Conservation (phyloP, 2,888 invertebrate species). For the Lamproptera curius region DNA sequence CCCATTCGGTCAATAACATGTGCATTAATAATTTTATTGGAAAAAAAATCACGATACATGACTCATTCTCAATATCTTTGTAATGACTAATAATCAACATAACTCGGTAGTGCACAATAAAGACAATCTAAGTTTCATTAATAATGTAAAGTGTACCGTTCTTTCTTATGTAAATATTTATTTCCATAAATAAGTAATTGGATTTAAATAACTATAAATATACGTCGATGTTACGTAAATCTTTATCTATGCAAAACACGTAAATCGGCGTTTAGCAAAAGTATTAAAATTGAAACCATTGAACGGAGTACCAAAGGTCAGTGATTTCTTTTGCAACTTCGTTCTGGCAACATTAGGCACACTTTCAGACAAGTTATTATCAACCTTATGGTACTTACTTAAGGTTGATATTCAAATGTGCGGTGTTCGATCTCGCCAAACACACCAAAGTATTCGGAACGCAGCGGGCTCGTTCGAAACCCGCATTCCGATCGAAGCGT, state of each 20-base stretch:
- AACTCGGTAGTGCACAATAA: too few relatives aligned
- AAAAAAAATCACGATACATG: not conserved
- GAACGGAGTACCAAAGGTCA: conserved; percentile 34
- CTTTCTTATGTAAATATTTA: not conserved
- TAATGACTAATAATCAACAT: not conserved
- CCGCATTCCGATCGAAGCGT: conserved; percentile 55
- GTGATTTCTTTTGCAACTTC: conserved; percentile 41
- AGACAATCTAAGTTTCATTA: too few relatives aligned
- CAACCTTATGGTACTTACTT: conserved; percentile 22
- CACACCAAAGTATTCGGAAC: conserved; percentile 40
- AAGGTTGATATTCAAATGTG: conserved; percentile 30
- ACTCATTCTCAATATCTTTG: not conserved
- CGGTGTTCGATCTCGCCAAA: conserved; percentile 18
- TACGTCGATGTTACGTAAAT: too few relatives aligned
- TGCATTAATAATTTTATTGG: not conserved
- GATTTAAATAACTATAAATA: too few relatives aligned
- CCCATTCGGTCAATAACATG: not conserved
- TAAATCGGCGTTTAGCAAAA: conserved; percentile 6
- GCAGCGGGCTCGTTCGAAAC: conserved; percentile 38
- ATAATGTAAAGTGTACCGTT: too few relatives aligned
- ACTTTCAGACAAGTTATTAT: too few relatives aligned
- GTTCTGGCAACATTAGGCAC: conserved; percentile 11
- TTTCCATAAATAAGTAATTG: not conserved
- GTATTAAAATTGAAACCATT: conserved; percentile 21
- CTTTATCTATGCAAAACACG: conserved; percentile 2